Conservation (phyloP, 2,888 invertebrate species). For the Galeruca laticollis region DNA sequence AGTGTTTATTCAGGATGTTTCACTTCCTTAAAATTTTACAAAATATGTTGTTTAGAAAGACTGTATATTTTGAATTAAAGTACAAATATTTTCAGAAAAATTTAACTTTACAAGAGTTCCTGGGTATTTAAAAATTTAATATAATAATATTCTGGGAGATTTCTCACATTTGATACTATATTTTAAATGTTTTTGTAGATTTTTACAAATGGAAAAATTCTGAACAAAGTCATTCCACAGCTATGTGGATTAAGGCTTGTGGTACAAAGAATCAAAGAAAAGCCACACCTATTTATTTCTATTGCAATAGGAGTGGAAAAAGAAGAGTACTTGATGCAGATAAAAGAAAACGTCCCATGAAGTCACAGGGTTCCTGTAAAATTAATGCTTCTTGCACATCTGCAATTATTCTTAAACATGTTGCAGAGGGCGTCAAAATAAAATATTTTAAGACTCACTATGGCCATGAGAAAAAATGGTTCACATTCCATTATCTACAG, state of each 20-base stretch:
- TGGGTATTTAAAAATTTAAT: too few species aligned
- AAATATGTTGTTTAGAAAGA: too few species aligned
- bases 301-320: not conserved
- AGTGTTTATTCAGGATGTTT: too few species aligned
- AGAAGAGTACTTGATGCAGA: not conserved
- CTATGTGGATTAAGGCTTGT: not conserved
- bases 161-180: too few species aligned
- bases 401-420: not conserved
- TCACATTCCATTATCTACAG: not conserved
- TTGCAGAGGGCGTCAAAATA: not conserved
- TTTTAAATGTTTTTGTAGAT: not conserved
- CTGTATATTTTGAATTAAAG: too few species aligned
- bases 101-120: too few species aligned
- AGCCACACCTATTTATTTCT: not conserved
- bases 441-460: slow-evolving; percentile 2
- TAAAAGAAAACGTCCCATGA: not conserved
- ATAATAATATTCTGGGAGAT: too few species aligned
- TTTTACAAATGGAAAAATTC: not conserved
- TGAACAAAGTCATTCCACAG: not conserved
- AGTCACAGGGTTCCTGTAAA: not conserved
- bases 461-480: not conserved
- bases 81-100: too few species aligned
- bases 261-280: not conserved
- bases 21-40: too few species aligned
- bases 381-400: not conserved